Base-by-base conservation (phyloP, 2,113 vertebrate species). In the Merops nubicus region DNA sequence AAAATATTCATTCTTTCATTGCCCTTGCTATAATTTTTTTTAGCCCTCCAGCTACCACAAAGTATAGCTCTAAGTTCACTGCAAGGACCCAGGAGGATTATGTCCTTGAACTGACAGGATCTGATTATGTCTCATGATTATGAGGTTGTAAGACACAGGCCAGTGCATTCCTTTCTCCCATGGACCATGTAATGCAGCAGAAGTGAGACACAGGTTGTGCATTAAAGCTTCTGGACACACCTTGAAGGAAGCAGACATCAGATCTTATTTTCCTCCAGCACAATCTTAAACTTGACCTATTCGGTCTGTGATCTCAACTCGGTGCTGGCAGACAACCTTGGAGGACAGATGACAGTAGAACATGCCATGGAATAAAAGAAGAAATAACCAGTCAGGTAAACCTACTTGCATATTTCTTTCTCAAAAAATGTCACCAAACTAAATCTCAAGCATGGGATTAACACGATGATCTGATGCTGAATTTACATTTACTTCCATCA, bases 311-410 rank as follows among this genome's bases (percentile, higher is more conserved):
- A 36, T 16, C 17, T 20, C 67, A 21, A 43, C 64, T 79, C 0
- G 0, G 21, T 14, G 45, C 64, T 60, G 56, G 31, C 68, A 81
- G 81, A 25, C 31, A 60, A 2, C 22, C 3, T 0, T 1, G 29
- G 54, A 11, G n/a, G 29, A 12, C 13, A 15, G 40, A 19, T 31
- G 50, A 22, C 4, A 31, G 23, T 1, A 8, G 43, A 31, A 51
- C 5, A 5, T 4, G 21, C 5, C 38, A 22, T 33, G 7, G 29
- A 60, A 26, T 17, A 28, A 47, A 48, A 9, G 15, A 36, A 59
- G 11, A 25, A 63, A 26, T 29, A 22, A 59, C 33, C 29, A 3
- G 8, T 18, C 47, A 29, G 5, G 4, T 53, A 20, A 51, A 63
- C 9, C 42, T 42, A 53, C 38, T 51, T 38, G 8, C 5, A 3